These are phyloP conservation scores for Cricetomys ansorgei DNA, from an alignment of 2,113 vertebrate species.

Conservation along the genomic window DNA sequence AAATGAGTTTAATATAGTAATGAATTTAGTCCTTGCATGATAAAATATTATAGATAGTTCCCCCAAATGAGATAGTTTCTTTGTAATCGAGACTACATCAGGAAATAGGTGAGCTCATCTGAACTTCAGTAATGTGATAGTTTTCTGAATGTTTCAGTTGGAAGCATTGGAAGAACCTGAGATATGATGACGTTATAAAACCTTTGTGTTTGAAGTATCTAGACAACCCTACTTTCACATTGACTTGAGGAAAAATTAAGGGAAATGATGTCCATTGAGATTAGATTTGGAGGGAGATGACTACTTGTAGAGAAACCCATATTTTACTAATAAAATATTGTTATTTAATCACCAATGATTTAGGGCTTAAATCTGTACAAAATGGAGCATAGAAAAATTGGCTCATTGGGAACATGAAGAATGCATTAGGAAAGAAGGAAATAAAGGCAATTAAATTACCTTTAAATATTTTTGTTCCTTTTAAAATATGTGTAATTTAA, in stretches of 20 bases:
- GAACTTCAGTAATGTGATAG: neutral
- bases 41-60: neutral
- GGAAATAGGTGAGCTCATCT: neutral
- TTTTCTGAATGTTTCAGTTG: neutral
- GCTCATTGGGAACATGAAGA: neutral
- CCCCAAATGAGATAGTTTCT: neutral
- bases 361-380: neutral
- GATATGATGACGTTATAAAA: neutral
- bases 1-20: neutral
- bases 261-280: neutral
- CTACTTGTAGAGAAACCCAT: constrained; percentile 16
- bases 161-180: neutral
- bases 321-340: neutral
- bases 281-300: neutral
- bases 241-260: neutral
- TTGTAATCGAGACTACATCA: neutral
- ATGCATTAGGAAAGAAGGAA: neutral
- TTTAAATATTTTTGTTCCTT: constrained; percentile 25
- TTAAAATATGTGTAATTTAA: neutral
- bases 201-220: neutral
- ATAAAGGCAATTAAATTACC: neutral
- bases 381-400: neutral
- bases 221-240: neutral
- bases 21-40: neutral
- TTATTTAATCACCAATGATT: neutral